Evolutionary conservation across 2,113 vertebrate species (phyloP).

Genomic region (Epinephelus cyanopodus): DNA sequence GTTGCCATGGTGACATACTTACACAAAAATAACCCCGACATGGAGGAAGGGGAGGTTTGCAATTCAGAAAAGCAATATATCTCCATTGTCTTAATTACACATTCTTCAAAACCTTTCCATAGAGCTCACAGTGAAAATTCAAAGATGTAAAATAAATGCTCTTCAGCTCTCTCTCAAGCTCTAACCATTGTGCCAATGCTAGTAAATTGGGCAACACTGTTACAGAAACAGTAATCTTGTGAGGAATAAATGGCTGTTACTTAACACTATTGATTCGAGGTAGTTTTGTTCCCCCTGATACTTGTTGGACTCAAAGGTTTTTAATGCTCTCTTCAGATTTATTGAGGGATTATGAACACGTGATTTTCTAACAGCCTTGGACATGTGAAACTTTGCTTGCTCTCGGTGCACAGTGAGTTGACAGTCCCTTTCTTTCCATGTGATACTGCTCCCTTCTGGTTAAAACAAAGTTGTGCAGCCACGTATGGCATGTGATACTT

Average conservation of each 20-base stretch:
- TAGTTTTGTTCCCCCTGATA: neutral
- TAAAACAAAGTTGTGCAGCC: constrained; percentile 22
- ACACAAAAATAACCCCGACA: neutral
- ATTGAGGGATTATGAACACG: neutral
- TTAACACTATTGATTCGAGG: neutral
- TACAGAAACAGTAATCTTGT: neutral
- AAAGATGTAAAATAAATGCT: neutral
- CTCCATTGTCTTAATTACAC: no score
- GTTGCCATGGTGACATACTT: neutral
- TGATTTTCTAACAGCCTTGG: neutral
- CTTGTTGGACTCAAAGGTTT: neutral
- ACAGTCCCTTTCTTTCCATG: neutral
- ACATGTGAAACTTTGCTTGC: neutral
- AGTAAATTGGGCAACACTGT: neutral
- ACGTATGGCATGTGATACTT: neutral
- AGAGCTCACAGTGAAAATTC: neutral
- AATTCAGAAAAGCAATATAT: no score
- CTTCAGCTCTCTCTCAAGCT: no score
- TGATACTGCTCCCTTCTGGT: constrained; percentile 48
- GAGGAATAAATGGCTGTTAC: no score
- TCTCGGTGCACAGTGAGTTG: neutral
- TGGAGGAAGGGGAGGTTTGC: no score
- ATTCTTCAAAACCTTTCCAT: no score
- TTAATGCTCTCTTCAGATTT: neutral
- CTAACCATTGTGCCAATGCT: no score